A percentile compares a stretch with the other conserved stretches of the same genome.
Evolutionary conservation across 2,888 invertebrate species (phyloP).

Genomic region (Heliconius sara): DNA sequence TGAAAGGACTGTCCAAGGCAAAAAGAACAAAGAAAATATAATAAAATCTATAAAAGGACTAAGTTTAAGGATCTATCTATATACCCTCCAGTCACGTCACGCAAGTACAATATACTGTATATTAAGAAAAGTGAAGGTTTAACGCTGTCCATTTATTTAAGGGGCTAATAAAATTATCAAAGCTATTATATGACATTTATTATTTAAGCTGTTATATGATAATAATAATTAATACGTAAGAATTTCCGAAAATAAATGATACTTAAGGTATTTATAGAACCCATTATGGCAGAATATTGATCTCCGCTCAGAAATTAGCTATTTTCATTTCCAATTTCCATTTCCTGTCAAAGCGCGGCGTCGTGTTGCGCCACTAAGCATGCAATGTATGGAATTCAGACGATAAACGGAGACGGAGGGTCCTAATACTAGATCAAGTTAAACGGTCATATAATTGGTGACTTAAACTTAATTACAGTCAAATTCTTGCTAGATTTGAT

Average conservation of each 20-base stretch:
- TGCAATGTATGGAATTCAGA: not conserved
- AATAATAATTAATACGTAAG: not conserved
- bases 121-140: not conserved
- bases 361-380: not conserved
- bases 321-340: too few relatives aligned
- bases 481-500: not conserved
- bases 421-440: not conserved
- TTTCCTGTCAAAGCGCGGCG: not conserved
- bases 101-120: not conserved
- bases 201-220: not conserved
- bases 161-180: too few relatives aligned
- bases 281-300: too few relatives aligned
- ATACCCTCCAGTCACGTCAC: too few relatives aligned
- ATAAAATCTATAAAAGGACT: too few relatives aligned
- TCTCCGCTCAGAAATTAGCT: not conserved
- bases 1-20: too few relatives aligned
- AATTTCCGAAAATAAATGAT: not conserved
- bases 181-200: too few relatives aligned
- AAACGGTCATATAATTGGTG: not conserved
- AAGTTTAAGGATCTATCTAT: too few relatives aligned
- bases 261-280: too few relatives aligned
- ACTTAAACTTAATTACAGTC: not conserved
- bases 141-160: too few relatives aligned
- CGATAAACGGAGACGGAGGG: too few relatives aligned
- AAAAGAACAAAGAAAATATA: too few relatives aligned